Evolutionary conservation across 2,113 vertebrate species (phyloP).

Genomic region (Equus quagga): DNA sequence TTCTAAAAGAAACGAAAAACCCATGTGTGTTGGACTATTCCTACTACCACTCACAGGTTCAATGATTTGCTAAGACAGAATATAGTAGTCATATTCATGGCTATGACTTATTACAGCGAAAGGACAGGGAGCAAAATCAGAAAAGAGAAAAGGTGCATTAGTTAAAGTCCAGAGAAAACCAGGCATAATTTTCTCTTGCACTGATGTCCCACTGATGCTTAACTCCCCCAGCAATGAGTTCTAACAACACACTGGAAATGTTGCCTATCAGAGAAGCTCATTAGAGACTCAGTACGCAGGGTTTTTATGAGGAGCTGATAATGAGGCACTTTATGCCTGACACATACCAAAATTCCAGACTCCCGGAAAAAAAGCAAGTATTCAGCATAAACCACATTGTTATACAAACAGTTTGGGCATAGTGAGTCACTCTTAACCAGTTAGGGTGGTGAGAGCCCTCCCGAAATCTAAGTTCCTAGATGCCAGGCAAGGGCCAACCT

Average conservation of each 20-base stretch:
- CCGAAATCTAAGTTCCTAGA: constrained; percentile 7
- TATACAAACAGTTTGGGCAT: not conserved
- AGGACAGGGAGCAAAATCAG: not conserved
- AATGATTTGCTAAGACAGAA: not conserved
- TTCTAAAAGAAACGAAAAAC: not conserved
- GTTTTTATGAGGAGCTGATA: not conserved
- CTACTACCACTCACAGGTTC: not conserved
- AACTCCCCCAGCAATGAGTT: not conserved
- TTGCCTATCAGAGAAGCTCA: not conserved
- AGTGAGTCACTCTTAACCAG: not conserved
- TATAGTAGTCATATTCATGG: not conserved
- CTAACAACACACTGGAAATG: not conserved
- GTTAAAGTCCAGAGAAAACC: not conserved
- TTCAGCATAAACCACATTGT: not conserved
- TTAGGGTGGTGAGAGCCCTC: not conserved
- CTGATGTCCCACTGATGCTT: not conserved
- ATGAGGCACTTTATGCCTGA: not conserved
- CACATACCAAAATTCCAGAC: not conserved
- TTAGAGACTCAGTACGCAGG: not conserved
- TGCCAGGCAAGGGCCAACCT: not conserved
- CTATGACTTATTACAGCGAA: not conserved
- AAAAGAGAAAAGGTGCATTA: not conserved
- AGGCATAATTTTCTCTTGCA: not conserved
- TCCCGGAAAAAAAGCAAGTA: not conserved
- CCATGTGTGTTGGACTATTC: not conserved